phyloP scores from a whole-genome alignment of 2,888 invertebrate species.

The Lacanobia oleracea region DNA sequence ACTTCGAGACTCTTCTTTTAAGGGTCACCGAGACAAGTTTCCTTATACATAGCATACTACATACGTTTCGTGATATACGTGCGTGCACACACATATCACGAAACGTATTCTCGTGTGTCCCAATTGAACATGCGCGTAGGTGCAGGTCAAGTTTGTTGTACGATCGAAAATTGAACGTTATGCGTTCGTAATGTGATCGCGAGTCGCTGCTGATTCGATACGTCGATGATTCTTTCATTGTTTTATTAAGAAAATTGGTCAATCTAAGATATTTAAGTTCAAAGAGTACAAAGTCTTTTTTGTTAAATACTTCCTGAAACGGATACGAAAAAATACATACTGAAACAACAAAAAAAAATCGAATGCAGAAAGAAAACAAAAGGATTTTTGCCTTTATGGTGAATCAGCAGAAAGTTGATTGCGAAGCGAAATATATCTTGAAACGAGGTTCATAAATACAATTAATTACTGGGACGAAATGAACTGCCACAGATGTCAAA shows the following conservation, averaged over 20 bases:
- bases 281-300: conserved; percentile 1
- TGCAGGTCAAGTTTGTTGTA: conserved; percentile 47
- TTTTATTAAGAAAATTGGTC: conserved; percentile 9
- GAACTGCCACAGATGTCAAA: too few species aligned
- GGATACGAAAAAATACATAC: too few species aligned
- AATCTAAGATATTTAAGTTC: not conserved
- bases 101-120: conserved; percentile 22
- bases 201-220: conserved; percentile 21
- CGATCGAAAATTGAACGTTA: conserved; percentile 35
- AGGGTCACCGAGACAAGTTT: conserved; percentile 12
- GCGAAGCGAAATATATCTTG: too few species aligned
- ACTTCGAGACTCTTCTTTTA: not conserved
- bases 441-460: too few species aligned
- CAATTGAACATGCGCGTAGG: conserved; percentile 48
- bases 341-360: not conserved
- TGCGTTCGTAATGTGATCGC: conserved; percentile 23
- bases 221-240: conserved; percentile 1
- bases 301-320: not conserved
- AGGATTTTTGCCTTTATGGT: too few species aligned
- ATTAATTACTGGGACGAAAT: too few species aligned
- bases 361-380: too few species aligned
- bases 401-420: too few species aligned
- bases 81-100: conserved; percentile 50
- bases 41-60: conserved; percentile 14
- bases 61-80: conserved; percentile 26